phyloP scores from a whole-genome alignment of 2,888 invertebrate genomes.

The Slavum lentiscoides region DNA sequence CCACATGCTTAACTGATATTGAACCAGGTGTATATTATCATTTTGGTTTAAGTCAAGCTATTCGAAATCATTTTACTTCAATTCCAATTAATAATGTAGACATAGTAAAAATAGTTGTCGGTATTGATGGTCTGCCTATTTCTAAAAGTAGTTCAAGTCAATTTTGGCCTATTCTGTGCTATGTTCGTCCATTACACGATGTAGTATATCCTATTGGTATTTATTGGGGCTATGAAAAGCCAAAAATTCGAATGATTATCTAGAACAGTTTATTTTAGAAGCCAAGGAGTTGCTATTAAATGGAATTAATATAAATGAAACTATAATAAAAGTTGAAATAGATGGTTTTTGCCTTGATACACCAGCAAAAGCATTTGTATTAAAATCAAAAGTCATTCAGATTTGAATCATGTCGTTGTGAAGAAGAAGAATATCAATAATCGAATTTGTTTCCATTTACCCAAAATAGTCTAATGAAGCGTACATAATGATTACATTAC shows the following conservation, averaged over 20 bases:
- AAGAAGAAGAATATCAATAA: constrained; percentile 2
- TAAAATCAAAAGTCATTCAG: constrained; percentile 2
- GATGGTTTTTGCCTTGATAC: not conserved
- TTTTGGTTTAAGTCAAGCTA: too few relatives aligned
- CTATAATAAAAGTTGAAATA: not conserved
- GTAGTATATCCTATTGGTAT: not conserved
- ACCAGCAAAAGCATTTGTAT: not conserved
- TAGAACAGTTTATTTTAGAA: constrained; percentile 6
- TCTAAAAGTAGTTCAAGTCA: too few relatives aligned
- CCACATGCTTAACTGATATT: too few relatives aligned
- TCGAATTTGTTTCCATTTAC: not conserved
- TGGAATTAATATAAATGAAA: not conserved
- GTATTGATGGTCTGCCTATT: too few relatives aligned
- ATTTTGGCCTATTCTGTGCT: constrained; percentile 1
- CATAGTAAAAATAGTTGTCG: too few relatives aligned
- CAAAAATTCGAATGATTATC: not conserved
- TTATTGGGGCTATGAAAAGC: constrained; percentile 14
- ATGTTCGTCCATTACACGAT: not conserved
- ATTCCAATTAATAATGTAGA: too few relatives aligned
- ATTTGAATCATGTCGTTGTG: constrained; percentile 6
- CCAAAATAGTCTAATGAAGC: too few relatives aligned
- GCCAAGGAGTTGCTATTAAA: too few relatives aligned
- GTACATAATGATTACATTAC: too few relatives aligned
- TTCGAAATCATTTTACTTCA: too few relatives aligned
- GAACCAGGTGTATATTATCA: too few relatives aligned